These are phyloP conservation scores for Remorina albescens DNA, from an alignment of 2,797 vertebrate species.

Conservation along the genomic window DNA sequence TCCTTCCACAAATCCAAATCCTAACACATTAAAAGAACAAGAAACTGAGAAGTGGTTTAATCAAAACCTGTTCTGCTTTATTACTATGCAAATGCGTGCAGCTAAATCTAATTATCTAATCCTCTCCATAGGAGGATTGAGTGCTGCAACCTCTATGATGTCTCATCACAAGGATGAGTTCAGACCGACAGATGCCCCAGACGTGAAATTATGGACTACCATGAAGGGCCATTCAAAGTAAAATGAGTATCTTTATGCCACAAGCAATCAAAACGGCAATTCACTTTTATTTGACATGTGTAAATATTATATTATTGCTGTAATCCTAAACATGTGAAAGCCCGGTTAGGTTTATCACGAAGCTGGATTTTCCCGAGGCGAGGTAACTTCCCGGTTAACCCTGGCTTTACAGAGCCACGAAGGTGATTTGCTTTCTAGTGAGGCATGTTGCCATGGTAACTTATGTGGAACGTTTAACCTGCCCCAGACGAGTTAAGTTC, in stretches of 20 bases:
- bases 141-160: constrained; percentile 25
- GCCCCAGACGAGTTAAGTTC: too few relatives aligned
- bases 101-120: constrained; percentile 51
- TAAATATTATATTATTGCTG: too few relatives aligned
- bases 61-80: constrained; percentile 26
- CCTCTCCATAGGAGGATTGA: constrained; percentile 28
- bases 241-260: constrained; percentile 15
- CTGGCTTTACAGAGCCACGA: too few relatives aligned
- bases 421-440: too few relatives aligned
- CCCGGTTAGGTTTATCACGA: too few relatives aligned
- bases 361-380: too few relatives aligned
- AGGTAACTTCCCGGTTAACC: too few relatives aligned
- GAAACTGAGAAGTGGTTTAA: constrained; percentile 12
- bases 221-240: neutral
- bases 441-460: too few relatives aligned
- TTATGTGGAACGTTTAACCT: too few relatives aligned
- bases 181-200: constrained; percentile 18
- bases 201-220: constrained; percentile 1
- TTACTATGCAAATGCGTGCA: constrained; percentile 50
- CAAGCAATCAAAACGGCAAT: too few relatives aligned
- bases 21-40: constrained; percentile 9
- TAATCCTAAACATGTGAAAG: too few relatives aligned
- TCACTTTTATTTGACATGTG: too few relatives aligned
- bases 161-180: constrained; percentile 23
- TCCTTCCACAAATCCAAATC: constrained; percentile 5